Evolutionary conservation across 2,888 invertebrate species (phyloP), one percentile per base, ranked within the genome.

Genomic region (Odiellus spinosus): DNA sequence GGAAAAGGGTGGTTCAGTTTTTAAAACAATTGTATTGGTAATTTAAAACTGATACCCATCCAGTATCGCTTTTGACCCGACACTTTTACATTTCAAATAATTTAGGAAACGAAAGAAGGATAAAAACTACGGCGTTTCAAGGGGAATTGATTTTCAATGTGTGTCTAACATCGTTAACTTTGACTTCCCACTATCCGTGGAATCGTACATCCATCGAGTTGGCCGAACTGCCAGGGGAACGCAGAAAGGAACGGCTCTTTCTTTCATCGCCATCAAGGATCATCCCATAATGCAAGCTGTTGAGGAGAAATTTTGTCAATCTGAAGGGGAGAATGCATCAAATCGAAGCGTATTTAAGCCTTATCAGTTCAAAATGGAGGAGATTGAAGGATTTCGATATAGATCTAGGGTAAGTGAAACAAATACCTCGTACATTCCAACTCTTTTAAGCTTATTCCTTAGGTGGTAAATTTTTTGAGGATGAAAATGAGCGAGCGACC

Each of bases 161-260:
- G 95, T 99, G 0, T 78, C 93, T 6, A 96, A 96, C 68, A 90
- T 99, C 1, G 80, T 99, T 49, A 99, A 99, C 69, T 98, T 96
- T 68, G 98, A 99, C 70, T 96, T 98, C 66, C 98, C 98, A 0
- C 68, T 76, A 10, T 82, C 85, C 62, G 76, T 83, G 0, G 82
- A 77, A 59, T 80, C 91, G 0, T 99, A 99, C 64, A 80, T 98
- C 50, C 98, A 99, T 65, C 73, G 98, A 59, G 95, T 93, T 0
- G 98, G 96, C 0, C 45, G 90, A 46, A 88, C 88, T 3, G 88
- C 88, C 0, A 71, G 88, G 52, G 88, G 87, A 8, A 82, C 78
- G 55, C 83, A 85, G 2, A 60, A 64, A 32, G 71, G 71, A 10
- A 67, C 67, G 42, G 70, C 70, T 2, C 51, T 71, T 35, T 95